Base-by-base conservation (phyloP, 2,113 vertebrate species). In the Hippocampus guttulatus region DNA sequence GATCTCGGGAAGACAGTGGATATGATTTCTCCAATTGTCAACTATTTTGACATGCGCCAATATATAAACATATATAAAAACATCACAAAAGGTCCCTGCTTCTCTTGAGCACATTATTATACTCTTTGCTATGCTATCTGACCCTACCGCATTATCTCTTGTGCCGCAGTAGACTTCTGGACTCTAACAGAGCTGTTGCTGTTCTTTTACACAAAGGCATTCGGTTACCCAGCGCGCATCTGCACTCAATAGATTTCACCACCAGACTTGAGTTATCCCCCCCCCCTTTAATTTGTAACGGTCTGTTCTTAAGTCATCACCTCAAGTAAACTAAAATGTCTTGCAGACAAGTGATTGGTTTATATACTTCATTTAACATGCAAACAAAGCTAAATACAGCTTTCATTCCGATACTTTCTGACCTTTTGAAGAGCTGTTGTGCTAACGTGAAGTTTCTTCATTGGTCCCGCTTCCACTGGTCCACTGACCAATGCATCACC, bases 391-490 rank as follows among this genome's bases (percentile, higher is more conserved):
- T 10, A 57, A 57, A 57, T 10, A 11, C 23, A 16, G 30, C 2
- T 61, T 61, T 33, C 4, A 8, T 8, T 15, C 6, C 3, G 21
- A 15, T 18, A 16, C 33, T 49, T 9, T 64, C 83, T 70, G 43
- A 96, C 97, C 95, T 98, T 99, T 87, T 99, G 97, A 67, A 99
- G 91, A 51, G 98, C 98, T 43, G 97, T 98, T 54, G 97, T 99
- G 94, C 97, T 99, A 87, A 99, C 96, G 0, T 98, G 96, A 8
- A 99, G 85, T 74, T 99, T 99, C 91, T 98, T 99, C 96, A 99
- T 98, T 3, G 97, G 97, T 5, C 97, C 97, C 0, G 95, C 92
- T 77, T 99, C 97, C 58, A 96, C 94, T 0, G 96, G 96, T 21
- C 95, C 95, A 23, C 94, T 95, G 71, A 94, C 91, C 77, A 96